These are phyloP conservation scores for Andinoacara biseriatus DNA, from an alignment of 2,113 vertebrate species.

Conservation along the genomic window DNA sequence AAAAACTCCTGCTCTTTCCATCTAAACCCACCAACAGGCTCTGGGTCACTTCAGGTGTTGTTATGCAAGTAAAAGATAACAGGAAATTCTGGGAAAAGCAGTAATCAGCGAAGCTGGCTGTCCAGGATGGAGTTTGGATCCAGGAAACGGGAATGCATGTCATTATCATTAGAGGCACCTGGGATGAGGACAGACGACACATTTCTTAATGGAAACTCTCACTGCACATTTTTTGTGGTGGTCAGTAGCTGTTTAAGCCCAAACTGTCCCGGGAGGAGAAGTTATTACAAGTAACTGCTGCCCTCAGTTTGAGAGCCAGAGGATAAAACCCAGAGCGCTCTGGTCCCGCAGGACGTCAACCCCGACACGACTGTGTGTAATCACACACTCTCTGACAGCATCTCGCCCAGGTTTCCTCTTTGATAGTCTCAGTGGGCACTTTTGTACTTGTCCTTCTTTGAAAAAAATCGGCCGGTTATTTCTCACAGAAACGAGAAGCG, in stretches of 20 bases:
- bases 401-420: slow-evolving; percentile 35
- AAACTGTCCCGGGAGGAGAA: slow-evolving; percentile 9
- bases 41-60: not conserved
- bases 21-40: not conserved
- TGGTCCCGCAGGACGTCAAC: slow-evolving; percentile 18
- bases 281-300: slow-evolving; percentile 19
- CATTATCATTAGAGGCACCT: slow-evolving; percentile 7
- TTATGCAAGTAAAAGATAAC: not conserved
- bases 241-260: not conserved
- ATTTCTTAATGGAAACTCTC: not conserved
- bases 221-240: not conserved
- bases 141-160: slow-evolving; percentile 2
- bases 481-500: slow-evolving; percentile 7
- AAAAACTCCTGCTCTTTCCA: not conserved
- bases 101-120: not conserved
- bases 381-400: slow-evolving; percentile 46
- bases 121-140: not conserved
- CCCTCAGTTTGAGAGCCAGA: not conserved
- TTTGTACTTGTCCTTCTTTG: slow-evolving; percentile 46
- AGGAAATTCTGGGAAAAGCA: slow-evolving; percentile 6
- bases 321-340: slow-evolving; percentile 5
- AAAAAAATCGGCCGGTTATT: slow-evolving; percentile 24
- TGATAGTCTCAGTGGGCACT: slow-evolving; percentile 43
- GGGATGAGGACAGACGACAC: not conserved
- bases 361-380: too few species aligned